Base-by-base conservation (phyloP, 2,888 invertebrate species). In the Macaria liturata region DNA sequence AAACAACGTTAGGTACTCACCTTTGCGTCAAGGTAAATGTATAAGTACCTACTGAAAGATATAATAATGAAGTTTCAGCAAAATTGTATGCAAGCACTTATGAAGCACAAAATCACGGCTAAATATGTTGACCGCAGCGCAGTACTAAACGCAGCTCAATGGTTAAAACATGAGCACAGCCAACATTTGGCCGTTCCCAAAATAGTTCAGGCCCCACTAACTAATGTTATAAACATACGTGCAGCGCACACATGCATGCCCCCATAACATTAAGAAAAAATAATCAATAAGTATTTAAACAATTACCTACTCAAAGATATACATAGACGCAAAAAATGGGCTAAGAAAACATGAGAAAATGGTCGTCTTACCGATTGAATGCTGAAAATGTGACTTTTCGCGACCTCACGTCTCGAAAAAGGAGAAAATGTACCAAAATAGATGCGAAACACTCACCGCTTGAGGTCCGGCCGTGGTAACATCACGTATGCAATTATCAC, bases 181-280 rank as follows among this genome's bases (percentile, higher is more conserved):
- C 77, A 86, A 84, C 88, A 86, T 85, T 88, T 86, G 85, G 80
- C 72, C 82, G 88, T 71, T 90, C 91, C 91, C 81, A 85, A 91
- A 91, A 91, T 91, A 91, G 90, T 86, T 78, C 83, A 88, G 88
- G 86, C 88, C 86, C 90, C 88, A 84, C 79, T 82, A 86, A 89
- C 79, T 82, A 86, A 89, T 86, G 84, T 86, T 88, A 87, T 90
- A 90, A 91, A 91, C 91, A 91, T 83, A 78, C 81, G 65, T 67
- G 66, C 71, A 70, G 67, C 71, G 69, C 78, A 81, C 83, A 85
- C 80, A 82, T 84, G 81, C 80, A 78, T 71, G 71, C 76, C 70
- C 70, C 62, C 66, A 63, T 74, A 74, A 71, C 68, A 61, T 64
- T 60, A 61, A 72, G 74, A 81, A 81, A 78, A 84, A 85, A 89